These are phyloP conservation scores for Lasioglossum villosulum DNA, from an alignment of 2,888 invertebrate genomes.

Conservation along the genomic window DNA sequence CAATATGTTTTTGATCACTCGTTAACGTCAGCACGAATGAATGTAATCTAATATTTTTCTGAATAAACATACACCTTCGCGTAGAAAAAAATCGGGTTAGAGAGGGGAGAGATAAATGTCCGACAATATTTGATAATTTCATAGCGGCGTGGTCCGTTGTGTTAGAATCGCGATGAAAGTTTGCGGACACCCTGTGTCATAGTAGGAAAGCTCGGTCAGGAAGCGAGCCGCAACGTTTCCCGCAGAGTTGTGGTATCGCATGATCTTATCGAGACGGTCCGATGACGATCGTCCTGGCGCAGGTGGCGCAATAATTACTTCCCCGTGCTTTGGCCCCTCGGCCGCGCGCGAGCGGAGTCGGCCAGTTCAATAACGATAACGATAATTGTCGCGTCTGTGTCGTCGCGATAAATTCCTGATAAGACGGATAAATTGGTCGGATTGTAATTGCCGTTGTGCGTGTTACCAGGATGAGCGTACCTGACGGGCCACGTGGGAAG, in stretches of 20 bases:
- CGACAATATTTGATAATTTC: not conserved
- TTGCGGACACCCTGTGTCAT: conserved; percentile 13
- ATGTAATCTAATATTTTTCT: not conserved
- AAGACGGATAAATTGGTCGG: conserved; percentile 80
- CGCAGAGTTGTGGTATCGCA: conserved; percentile 45
- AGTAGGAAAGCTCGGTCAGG: conserved; percentile 46
- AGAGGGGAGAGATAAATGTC: not conserved
- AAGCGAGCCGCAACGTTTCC: conserved; percentile 57
- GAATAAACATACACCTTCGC: not conserved
- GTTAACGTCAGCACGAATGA: not conserved
- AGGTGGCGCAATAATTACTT: conserved; percentile 73
- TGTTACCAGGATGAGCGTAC: conserved; percentile 67
- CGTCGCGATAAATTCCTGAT: conserved; percentile 79
- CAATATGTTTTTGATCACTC: not conserved
- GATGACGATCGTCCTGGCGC: conserved; percentile 64
- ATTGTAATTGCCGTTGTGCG: conserved; percentile 84
- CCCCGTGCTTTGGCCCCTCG: conserved; percentile 44
- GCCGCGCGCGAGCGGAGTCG: conserved; percentile 13
- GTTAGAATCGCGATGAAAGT: not conserved
- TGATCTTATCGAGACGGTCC: conserved; percentile 58
- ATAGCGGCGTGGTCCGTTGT: not conserved
- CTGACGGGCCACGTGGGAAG: conserved; percentile 52
- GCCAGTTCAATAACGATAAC: conserved; percentile 69
- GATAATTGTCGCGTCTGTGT: conserved; percentile 71
- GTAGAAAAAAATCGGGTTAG: not conserved